A percentile compares a stretch with the other conserved stretches of the same genome.
Conservation (phyloP, 2,797 vertebrate species). For the Sebastes variabilis region DNA sequence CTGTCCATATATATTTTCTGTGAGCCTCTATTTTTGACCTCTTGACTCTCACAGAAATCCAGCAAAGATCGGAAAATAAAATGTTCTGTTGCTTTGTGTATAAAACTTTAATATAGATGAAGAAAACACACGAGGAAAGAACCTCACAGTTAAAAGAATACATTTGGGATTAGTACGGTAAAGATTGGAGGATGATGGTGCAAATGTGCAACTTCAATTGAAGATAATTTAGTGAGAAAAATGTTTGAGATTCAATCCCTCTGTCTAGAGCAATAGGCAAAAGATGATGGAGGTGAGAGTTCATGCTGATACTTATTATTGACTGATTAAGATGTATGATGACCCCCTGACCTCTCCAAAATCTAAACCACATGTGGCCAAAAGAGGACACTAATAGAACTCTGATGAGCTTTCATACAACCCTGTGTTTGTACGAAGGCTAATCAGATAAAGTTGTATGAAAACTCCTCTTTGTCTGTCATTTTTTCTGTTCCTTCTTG, state of each 20-base stretch:
- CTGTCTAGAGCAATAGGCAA: conserved; percentile 15
- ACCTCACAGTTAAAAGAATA: not conserved
- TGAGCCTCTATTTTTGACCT: not conserved
- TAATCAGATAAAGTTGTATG: conserved; percentile 25
- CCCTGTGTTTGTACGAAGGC: conserved; percentile 15
- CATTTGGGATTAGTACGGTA: not conserved
- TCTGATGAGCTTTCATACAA: conserved; percentile 31
- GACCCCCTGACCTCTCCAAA: conserved; percentile 62
- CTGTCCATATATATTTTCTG: not conserved
- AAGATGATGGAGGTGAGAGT: conserved; percentile 58
- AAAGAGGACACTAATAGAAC: conserved; percentile 65
- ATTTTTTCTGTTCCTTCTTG: conserved; percentile 1
- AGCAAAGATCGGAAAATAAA: not conserved
- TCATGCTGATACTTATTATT: conserved; percentile 74
- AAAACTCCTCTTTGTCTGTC: conserved; percentile 12
- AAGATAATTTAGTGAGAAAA: conserved; percentile 20
- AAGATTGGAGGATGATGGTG: not conserved
- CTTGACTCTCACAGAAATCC: conserved; percentile 6
- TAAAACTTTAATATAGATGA: not conserved
- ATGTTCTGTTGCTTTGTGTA: not conserved
- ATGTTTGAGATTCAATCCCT: not conserved
- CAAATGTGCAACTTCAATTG: conserved; percentile 2
- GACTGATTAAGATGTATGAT: conserved; percentile 61
- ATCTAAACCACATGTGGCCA: conserved; percentile 77
- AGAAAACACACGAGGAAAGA: not conserved